Percentiles rank a stretch among this genome's conserved stretches.
These are phyloP conservation scores for Ischnus inquisitorius DNA, from an alignment of 2,888 invertebrate genomes.

Conservation along the genomic window DNA sequence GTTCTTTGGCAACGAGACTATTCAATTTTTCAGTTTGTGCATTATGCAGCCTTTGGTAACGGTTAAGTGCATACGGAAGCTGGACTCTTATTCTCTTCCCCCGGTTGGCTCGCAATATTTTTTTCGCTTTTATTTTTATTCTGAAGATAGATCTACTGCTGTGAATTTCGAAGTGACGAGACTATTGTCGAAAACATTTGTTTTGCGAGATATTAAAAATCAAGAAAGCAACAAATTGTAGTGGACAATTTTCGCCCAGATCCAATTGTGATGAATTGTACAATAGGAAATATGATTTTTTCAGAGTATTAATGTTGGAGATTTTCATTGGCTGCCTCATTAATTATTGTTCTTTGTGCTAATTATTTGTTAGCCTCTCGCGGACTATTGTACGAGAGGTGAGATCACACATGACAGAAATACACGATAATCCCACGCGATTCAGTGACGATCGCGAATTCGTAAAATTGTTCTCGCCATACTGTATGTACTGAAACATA, in stretches of 20 bases:
- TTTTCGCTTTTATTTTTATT: conserved; percentile 12
- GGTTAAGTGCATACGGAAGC: conserved; percentile 17
- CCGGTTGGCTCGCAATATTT: not conserved
- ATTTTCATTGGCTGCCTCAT: too few species aligned
- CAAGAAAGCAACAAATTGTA: too few species aligned
- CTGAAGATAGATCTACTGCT: not conserved
- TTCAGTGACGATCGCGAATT: conserved; percentile 72
- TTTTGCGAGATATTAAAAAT: too few species aligned
- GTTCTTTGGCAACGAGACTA: conserved; percentile 24
- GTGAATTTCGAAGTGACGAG: too few species aligned
- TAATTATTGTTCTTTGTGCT: conserved; percentile 32
- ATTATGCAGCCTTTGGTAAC: conserved; percentile 48
- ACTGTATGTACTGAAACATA: too few species aligned
- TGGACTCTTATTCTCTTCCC: conserved; percentile 1
- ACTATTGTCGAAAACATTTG: too few species aligned
- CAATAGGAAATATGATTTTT: too few species aligned
- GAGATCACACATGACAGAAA: conserved; percentile 74
- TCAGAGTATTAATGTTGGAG: too few species aligned
- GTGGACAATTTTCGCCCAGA: too few species aligned
- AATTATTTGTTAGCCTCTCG: conserved; percentile 74
- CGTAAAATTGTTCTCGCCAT: conserved; percentile 72
- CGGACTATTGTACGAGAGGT: conserved; percentile 71
- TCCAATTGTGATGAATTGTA: too few species aligned
- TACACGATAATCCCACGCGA: conserved; percentile 63
- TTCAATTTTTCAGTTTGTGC: conserved; percentile 54